Percentiles rank a stretch among this genome's conserved stretches.
Conservation (phyloP, 2,797 vertebrate genomes). For the Eleutherodactylus coqui region DNA sequence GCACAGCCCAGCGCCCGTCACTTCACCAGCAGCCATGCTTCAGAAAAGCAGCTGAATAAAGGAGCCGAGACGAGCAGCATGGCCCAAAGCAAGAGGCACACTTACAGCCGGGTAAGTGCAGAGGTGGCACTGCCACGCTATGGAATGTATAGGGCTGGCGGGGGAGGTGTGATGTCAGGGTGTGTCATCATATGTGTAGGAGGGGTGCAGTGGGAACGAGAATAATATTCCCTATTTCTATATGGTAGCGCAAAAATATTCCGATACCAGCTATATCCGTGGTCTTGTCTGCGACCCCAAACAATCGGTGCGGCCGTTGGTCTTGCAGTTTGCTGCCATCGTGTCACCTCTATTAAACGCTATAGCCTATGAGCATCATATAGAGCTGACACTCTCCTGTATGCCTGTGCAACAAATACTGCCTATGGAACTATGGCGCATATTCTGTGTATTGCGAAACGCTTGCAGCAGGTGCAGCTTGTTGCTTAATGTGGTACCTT, state of each 20-base stretch:
- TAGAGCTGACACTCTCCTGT: neutral
- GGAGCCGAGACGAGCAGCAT: slow-evolving; percentile 73
- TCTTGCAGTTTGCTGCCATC: neutral
- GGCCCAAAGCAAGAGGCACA: slow-evolving; percentile 88
- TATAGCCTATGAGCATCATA: too few species aligned
- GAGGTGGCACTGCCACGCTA: neutral
- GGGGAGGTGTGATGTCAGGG: neutral
- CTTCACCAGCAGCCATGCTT: slow-evolving; percentile 26
- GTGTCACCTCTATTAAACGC: too few species aligned
- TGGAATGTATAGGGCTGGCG: neutral
- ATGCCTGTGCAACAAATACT: too few species aligned
- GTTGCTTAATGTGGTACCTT: too few species aligned
- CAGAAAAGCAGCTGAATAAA: neutral
- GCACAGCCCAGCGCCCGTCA: neutral
- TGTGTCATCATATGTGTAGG: neutral
- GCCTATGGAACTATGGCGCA: neutral
- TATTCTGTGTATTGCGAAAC: neutral
- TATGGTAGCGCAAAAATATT: neutral
- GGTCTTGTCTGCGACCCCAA: neutral
- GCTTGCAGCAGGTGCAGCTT: neutral
- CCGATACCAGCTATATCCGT: neutral
- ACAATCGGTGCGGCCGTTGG: neutral
- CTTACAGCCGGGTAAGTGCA: slow-evolving; percentile 87
- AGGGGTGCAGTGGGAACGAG: too few species aligned
- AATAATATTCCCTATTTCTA: neutral